Evolutionary conservation across 2,888 invertebrate species (phyloP).

Genomic region (Cordilura impudica): DNA sequence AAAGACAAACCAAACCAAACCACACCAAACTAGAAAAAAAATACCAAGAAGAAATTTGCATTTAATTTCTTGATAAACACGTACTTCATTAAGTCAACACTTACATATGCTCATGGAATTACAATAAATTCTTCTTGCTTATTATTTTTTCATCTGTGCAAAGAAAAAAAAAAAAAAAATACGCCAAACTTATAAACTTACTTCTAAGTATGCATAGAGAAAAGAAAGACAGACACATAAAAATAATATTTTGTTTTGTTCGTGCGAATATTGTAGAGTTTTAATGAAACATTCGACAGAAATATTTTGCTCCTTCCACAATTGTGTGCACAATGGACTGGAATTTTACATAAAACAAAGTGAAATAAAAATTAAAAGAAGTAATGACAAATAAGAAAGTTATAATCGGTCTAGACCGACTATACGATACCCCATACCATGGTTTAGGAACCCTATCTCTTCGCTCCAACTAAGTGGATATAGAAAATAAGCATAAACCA

Average conservation of each 20-base stretch:
- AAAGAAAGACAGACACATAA: not conserved
- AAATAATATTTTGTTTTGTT: not conserved
- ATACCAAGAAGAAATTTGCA: conserved; percentile 66
- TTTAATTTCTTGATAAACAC: conserved; percentile 74
- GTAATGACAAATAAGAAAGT: too few relatives aligned
- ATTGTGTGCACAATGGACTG: too few relatives aligned
- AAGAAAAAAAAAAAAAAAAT: not conserved
- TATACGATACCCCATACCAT: too few relatives aligned
- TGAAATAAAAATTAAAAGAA: too few relatives aligned
- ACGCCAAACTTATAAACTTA: not conserved
- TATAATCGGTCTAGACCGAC: too few relatives aligned
- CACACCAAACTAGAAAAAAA: not conserved
- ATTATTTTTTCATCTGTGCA: not conserved
- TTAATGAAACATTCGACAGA: conserved; percentile 28
- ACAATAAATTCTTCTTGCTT: conserved; percentile 55
- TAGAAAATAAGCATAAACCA: too few relatives aligned
- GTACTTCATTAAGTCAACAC: conserved; percentile 75
- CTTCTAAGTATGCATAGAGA: not conserved
- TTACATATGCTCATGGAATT: conserved; percentile 69
- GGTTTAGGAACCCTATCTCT: too few relatives aligned
- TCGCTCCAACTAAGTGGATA: too few relatives aligned
- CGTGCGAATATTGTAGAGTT: conserved; percentile 19
- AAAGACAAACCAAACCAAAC: too few relatives aligned
- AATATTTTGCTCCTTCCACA: not conserved
- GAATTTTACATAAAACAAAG: too few relatives aligned